These are phyloP conservation scores for Haemorhous mexicanus DNA, from an alignment of 2,113 vertebrate species.

Conservation along the genomic window DNA sequence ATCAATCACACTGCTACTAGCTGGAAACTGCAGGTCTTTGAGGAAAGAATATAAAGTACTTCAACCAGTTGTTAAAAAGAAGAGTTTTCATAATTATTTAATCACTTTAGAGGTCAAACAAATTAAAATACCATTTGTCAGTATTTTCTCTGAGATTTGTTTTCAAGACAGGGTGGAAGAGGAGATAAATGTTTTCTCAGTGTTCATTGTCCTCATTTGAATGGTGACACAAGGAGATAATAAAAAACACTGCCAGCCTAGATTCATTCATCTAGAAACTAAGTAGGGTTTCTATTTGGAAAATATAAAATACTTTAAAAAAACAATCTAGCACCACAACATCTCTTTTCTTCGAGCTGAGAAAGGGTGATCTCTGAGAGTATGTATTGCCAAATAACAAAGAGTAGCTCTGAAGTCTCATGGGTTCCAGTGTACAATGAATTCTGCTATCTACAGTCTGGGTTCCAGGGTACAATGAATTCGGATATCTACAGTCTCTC, in stretches of 20 bases:
- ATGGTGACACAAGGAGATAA: constrained; percentile 23
- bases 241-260: not conserved
- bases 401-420: not conserved
- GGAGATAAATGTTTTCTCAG: constrained; percentile 40
- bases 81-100: constrained; percentile 72
- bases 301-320: not conserved
- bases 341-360: not conserved
- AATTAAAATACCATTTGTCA: constrained; percentile 73
- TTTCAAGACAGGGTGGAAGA: not conserved
- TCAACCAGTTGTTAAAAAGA: constrained; percentile 64
- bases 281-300: not conserved
- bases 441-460: not conserved
- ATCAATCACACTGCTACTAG: constrained; percentile 68
- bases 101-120: constrained; percentile 65
- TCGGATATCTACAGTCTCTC: not conserved
- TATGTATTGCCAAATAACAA: not conserved
- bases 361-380: not conserved
- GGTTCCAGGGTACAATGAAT: not conserved
- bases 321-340: not conserved
- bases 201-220: constrained; percentile 50
- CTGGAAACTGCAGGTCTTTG: constrained; percentile 50
- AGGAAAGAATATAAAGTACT: constrained; percentile 65
- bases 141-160: constrained; percentile 52
- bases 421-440: not conserved
- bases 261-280: not conserved